Percentiles rank a stretch among this genome's conserved stretches.
phyloP scores from a whole-genome alignment of 2,888 invertebrate species.

The Oscheius sp. region DNA sequence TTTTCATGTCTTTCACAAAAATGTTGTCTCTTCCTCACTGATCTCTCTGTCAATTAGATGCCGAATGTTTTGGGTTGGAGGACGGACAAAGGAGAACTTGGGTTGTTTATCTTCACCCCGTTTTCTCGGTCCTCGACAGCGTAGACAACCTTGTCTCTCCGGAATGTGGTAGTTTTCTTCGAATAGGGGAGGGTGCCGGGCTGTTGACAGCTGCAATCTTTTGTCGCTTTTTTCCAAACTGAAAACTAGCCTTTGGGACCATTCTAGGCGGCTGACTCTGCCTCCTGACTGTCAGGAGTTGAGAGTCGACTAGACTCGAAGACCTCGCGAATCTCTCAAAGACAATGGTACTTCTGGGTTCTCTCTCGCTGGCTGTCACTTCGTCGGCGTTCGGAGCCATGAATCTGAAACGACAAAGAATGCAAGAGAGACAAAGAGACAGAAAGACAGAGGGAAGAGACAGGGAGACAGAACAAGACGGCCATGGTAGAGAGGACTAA shows the following conservation, averaged over 20 bases:
- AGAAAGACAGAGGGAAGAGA: no score
- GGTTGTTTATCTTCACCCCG: slow-evolving; percentile 1
- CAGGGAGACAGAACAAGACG: no score
- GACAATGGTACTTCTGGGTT: slow-evolving; percentile 55
- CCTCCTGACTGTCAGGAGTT: slow-evolving; percentile 34
- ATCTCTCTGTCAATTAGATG: slow-evolving; percentile 42
- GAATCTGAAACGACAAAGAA: slow-evolving; percentile 49
- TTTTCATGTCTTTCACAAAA: slow-evolving; percentile 1
- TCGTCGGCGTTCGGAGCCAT: slow-evolving; percentile 68
- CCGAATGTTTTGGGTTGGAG: slow-evolving; percentile 55
- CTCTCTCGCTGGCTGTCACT: slow-evolving; percentile 62
- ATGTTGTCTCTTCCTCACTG: slow-evolving; percentile 29
- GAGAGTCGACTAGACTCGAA: slow-evolving; percentile 46
- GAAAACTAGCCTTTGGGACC: background rate
- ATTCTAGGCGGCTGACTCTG: slow-evolving; percentile 13
- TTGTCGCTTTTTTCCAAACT: no score
- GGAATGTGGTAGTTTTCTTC: slow-evolving; percentile 3
- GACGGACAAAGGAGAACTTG: slow-evolving; percentile 45
- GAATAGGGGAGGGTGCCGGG: background rate
- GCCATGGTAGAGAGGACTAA: no score
- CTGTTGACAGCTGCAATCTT: slow-evolving; percentile 8
- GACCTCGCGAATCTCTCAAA: slow-evolving; percentile 50
- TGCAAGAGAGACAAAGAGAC: no score
- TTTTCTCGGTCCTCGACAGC: slow-evolving; percentile 6
- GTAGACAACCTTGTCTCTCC: slow-evolving; percentile 14